A percentile compares a stretch with the other conserved stretches of the same genome.
Conservation (phyloP, 1,140 invertebrate species). For the Bombus superbus region DNA sequence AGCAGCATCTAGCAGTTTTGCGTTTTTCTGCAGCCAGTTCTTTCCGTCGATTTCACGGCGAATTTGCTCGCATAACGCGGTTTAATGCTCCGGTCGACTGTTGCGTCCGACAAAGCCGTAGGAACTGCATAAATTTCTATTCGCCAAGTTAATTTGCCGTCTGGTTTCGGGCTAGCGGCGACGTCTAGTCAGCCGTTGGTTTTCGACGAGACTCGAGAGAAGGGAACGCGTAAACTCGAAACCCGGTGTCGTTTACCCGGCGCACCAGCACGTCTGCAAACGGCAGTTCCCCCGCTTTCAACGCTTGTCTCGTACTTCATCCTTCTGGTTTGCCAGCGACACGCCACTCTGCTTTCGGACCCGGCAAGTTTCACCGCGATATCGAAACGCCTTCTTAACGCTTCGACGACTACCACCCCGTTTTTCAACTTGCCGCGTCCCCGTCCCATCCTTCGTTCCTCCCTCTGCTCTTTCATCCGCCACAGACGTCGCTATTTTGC, state of each 20-base stretch:
- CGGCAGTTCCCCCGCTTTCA: constrained; percentile 18
- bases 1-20: neutral
- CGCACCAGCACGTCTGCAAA: neutral
- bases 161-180: neutral
- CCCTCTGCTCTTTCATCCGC: neutral
- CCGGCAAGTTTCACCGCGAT: constrained; percentile 17
- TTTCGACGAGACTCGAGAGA: neutral
- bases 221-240: constrained; percentile 17
- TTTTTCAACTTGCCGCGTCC: no score
- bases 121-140: constrained; percentile 25
- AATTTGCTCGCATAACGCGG: neutral
- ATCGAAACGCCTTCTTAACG: constrained; percentile 42
- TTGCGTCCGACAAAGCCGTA: neutral
- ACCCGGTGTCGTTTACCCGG: constrained; percentile 10
- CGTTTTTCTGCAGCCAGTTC: neutral
- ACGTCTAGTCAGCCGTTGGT: neutral
- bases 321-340: constrained; percentile 8
- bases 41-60: neutral
- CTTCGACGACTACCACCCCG: constrained; percentile 2
- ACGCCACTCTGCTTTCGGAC: constrained; percentile 31
- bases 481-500: neutral
- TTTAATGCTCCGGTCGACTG: neutral
- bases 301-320: constrained; percentile 41
- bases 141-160: constrained; percentile 24
- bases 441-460: neutral